Base-by-base conservation (phyloP, 2,888 invertebrate genomes). In the Volucella inanis region DNA sequence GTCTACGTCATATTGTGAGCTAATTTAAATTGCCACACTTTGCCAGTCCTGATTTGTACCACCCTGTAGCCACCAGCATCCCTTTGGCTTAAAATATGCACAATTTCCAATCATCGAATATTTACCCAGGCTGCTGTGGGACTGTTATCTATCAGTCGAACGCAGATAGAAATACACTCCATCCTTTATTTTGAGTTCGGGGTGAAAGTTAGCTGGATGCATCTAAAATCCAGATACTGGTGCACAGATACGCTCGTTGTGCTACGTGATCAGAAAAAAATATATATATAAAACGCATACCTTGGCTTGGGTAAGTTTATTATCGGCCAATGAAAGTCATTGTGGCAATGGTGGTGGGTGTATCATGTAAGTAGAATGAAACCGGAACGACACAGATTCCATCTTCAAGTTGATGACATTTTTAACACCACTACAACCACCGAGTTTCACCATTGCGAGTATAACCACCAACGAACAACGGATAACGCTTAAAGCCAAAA, bases 401-500 rank as follows among this genome's bases (percentile, higher is more conserved):
- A 85, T 85, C 80, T 80, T 76, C 50, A 67, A 71, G 38, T 80
- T 80, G 84, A 85, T 85, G 84, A 85, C 84, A 80, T 76, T 85
- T 79, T 80, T 38, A 61, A 61, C 75, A 67, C 61, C 71, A 47
- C 55, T 45, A 67, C 54, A 55, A 74, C 67, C 67, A 62, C 41
- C 50, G 22, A 68, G 41, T 43, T 54, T 41, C 41, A 31, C 6
- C 31, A 0, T 4, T 31, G 6, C 31, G 6, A 31, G 31, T 6
- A 31, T 31, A 31, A 31, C 31, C 1, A 68, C 45, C 45, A 38
- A 31, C 47, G 47, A 67, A 57, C 43, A 72, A 62, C 80, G 84
- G 84, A 85, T 85, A 85, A 76, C 71, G 80, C 80, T 85, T 76
- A 85, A 84, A 80, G 80, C 80, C 80, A 85, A 85, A 85, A 85